Evolutionary conservation across 2,888 invertebrate genomes (phyloP), one percentile per base, ranked within the genome.

Genomic region (Hecatera dysodea): DNA sequence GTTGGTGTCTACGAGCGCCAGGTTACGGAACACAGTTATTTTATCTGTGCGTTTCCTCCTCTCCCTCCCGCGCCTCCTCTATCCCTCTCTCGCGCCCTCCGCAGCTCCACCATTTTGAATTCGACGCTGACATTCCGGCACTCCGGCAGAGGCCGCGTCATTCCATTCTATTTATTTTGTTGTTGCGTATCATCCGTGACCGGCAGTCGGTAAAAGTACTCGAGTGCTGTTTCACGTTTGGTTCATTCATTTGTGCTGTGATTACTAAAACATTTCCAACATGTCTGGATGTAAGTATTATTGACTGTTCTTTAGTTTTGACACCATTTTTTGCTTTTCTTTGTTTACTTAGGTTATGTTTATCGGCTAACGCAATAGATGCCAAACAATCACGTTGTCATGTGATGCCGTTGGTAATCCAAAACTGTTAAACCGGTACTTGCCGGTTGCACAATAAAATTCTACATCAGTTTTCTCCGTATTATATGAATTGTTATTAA

Each of bases 251-350:
- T 57, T 55, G 68, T 59, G 61, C 67, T 53, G 81, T 77, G 66
- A 59, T 60, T 53, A 68, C 48, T 72, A 42, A 68, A 55, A 62
- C 44, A 62, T 75, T 64, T 61, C 68, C 77, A 86, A 83, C 56
- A 91, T 93, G 93, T 91, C 93, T 86, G 91, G 92, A 79, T 91
- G 93, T 93, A 85, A 93, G 93, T 93, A 89, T 57, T 42, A 63
- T 44, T 12, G 56, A 52, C 60, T 48, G 39, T 50, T 22, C 11
- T 33, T 19, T 53, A 57, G 12, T 3, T 59, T 52, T 42, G 33
- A 27, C 2, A 46, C 22, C 19, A 1, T 12, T 19, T 22, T 0
- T 19, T 46, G 0, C 5, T 61, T 15, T 53, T 61, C 50, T 27
- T 55, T 4, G 24, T 36, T 42, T 5, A 15, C 1, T 61, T 44